Base-by-base conservation (phyloP, 2,888 invertebrate species). In the Pristionchus exspectatus region DNA sequence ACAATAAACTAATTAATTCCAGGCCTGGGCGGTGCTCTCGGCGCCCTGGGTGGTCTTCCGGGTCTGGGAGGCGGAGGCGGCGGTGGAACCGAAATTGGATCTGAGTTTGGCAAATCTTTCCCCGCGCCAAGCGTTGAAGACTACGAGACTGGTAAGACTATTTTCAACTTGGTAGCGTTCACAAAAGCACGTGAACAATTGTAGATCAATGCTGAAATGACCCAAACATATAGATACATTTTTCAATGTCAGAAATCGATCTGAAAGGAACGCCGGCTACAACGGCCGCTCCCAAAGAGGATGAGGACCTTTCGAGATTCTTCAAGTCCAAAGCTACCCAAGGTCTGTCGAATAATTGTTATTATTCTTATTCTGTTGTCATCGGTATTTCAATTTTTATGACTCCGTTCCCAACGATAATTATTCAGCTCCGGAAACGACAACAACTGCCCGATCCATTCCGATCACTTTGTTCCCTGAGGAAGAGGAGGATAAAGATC, bases 51-150 rank as follows among this genome's bases (percentile, higher is more conserved):
- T 21, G 77, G 33, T 24, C 74, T 88, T 2, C 56, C 56, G 12
- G 88, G 88, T 30, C 56, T 33, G 18, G 33, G 54, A 74, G 63
- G 63, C 16, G 89, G 59, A 7, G 83, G 89, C 44, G 83, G 83
- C 2, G 88, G 88, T 83, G 89, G 89, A 30, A 66, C 33, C 2
- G 89, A 83, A 18, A 63, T 89, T 12, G 89, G 89, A 44, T 30
- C 56, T 0, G 89, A 89, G 66, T 89, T 89, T 83, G 89, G 89
- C 2, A 81, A 89, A 24, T 63, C 59, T 2, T 89, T 83, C 66
- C 89, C 89, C n/a, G 89, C 89, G 14, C 89, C 89, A 1, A 63
- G 21, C 33, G 66, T 63, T 4, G 89, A 89, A 63, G 89, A 89
- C 66, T 89, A 89, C 66, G 81, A 81, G 30, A 85, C 84, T 33